phyloP scores from a whole-genome alignment of 1,140 invertebrate species.

The Berghia stephanieae region DNA sequence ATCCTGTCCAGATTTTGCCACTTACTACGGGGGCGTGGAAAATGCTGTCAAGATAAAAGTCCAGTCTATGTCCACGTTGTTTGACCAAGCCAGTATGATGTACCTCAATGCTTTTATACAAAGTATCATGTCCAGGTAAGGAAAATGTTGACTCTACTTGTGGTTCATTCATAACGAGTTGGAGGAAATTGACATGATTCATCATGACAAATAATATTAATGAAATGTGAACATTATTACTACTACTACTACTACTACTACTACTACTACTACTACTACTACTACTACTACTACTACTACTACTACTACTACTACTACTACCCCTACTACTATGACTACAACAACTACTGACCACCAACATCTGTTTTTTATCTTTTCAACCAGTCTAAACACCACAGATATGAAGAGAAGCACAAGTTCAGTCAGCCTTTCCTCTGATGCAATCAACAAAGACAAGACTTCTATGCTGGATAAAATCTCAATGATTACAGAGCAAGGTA shows the following conservation, averaged over 20 bases:
- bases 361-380: no score
- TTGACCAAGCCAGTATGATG: slow-evolving; percentile 79
- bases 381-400: slow-evolving; percentile 41
- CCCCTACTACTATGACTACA: no score
- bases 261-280: no score
- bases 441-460: slow-evolving; percentile 37
- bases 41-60: slow-evolving; percentile 80
- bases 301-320: no score
- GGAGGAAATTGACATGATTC: no score
- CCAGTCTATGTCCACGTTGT: slow-evolving; percentile 73
- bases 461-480: slow-evolving; percentile 36
- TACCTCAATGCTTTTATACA: slow-evolving; percentile 75
- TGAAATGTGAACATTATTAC: no score
- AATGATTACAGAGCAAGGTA: slow-evolving; percentile 44
- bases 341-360: no score
- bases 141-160: not conserved
- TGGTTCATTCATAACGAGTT: no score
- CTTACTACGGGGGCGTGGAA: slow-evolving; percentile 83
- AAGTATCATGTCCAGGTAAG: slow-evolving; percentile 59
- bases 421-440: slow-evolving; percentile 37
- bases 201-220: no score
- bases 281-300: no score
- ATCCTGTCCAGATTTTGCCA: slow-evolving; percentile 84
- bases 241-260: no score
- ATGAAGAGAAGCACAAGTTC: slow-evolving; percentile 48